Evolutionary conservation across 2,113 vertebrate species (phyloP), one percentile per base, ranked within the genome.

Genomic region (Natator depressus): DNA sequence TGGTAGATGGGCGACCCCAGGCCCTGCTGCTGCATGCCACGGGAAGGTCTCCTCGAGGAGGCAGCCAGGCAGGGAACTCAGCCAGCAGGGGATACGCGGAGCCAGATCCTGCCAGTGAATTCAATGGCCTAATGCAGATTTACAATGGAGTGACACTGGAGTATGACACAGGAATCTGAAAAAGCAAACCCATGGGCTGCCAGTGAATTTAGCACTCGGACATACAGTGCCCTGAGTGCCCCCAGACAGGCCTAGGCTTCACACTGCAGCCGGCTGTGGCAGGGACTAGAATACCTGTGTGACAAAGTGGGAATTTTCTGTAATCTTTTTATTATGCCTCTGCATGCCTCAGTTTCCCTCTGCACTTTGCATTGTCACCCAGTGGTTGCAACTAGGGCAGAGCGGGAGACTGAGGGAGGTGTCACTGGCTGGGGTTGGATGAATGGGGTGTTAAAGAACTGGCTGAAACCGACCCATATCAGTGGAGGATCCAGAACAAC

Each of bases 1-100:
- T 85, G 75, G 65, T 80, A 46, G 65, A 87, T 49, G 91, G 51
- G 76, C 0, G 2, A 69, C 55, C 46, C 31, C 0, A 1, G 0
- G 1, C 75, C 6, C 89, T 31, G 38, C 84, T 88, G 75, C 42
- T 7, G 22, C 42, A 25, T 25, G 72, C 10, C 38, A 25, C 6
- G 22, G 10, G 22, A 76, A 46, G 10, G 11, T 13, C 69, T 12
- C 69, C n/a, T 65, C 31, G 5, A 65, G 31, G 31, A 35, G 35
- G 65, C 35, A n/a, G 65, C 35, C 65, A 59, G 17, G n/a, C 35
- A 10, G 65, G 65, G 65, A 20, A 17, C 59, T 51, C 35, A 90
- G 86, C 5, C 84, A 90, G 75, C 24, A 53, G 65, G 89, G 31
- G 35, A 38, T 35, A 69, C 13, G 12, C 79, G 80, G 53, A 31